Evolutionary conservation across 1,140 invertebrate genomes (phyloP).

Genomic region (Stenopsyche tienmushanensis): DNA sequence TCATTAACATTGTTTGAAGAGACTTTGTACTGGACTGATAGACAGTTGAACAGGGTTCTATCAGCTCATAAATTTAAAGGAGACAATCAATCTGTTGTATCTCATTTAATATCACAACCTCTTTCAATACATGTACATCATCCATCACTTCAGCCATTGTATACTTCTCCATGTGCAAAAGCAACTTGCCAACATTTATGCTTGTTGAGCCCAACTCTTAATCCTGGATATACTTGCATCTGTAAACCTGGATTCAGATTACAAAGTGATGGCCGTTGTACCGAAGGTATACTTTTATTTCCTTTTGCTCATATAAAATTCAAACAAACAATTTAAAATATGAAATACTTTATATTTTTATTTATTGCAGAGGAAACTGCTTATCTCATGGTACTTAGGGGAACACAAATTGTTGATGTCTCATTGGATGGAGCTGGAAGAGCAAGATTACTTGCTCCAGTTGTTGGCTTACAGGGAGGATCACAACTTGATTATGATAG

Average conservation of each 20-base stretch:
- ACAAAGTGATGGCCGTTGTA: slow-evolving; percentile 69
- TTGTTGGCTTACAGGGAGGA: slow-evolving; percentile 89
- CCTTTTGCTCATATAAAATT: slow-evolving; percentile 9
- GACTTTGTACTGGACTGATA: slow-evolving; percentile 94
- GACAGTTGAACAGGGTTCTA: slow-evolving; percentile 84
- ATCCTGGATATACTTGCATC: slow-evolving; percentile 80
- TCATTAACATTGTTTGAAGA: slow-evolving; percentile 92
- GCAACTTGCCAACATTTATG: slow-evolving; percentile 89
- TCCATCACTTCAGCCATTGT: slow-evolving; percentile 86
- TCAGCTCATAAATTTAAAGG: slow-evolving; percentile 91
- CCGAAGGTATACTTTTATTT: slow-evolving; percentile 56
- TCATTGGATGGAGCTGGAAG: slow-evolving; percentile 73
- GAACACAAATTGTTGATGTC: slow-evolving; percentile 84
- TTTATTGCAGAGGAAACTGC: slow-evolving; percentile 72
- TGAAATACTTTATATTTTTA: slow-evolving; percentile 35
- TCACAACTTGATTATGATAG: slow-evolving; percentile 91
- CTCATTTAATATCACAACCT: slow-evolving; percentile 91
- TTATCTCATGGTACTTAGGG: slow-evolving; percentile 89
- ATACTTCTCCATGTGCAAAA: slow-evolving; percentile 78
- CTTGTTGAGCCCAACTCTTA: slow-evolving; percentile 72
- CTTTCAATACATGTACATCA: slow-evolving; percentile 94
- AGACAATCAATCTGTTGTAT: slow-evolving; percentile 88
- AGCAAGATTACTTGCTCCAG: slow-evolving; percentile 78
- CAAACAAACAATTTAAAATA: neutral
- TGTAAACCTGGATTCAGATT: slow-evolving; percentile 87